Percentiles rank a stretch among this genome's conserved stretches.
These are phyloP conservation scores for Rhizomys pruinosus DNA, from an alignment of 2,113 vertebrate species.

Conservation along the genomic window DNA sequence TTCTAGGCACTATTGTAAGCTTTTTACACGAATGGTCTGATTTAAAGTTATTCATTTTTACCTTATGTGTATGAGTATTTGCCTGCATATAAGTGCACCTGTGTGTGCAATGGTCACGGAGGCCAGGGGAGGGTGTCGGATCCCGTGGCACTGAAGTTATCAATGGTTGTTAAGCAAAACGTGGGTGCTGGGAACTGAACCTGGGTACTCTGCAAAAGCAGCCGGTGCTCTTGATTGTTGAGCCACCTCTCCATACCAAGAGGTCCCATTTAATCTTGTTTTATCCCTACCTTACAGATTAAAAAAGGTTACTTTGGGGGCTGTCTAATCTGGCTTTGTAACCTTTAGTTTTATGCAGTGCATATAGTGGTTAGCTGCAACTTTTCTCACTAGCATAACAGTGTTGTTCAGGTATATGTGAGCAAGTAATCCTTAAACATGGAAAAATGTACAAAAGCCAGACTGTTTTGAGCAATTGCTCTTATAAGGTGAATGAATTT, in stretches of 20 bases:
- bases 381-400: not conserved
- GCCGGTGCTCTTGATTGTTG: no score
- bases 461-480: not conserved
- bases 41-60: not conserved
- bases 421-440: not conserved
- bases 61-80: no score
- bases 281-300: not conserved
- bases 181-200: no score
- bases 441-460: not conserved
- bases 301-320: no score
- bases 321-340: no score
- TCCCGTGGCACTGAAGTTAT: no score
- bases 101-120: no score
- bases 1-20: conserved; percentile 3
- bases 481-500: not conserved
- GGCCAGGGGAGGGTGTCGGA: no score
- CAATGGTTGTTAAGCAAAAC: no score
- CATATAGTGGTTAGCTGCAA: not conserved
- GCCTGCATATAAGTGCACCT: no score
- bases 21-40: not conserved
- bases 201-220: no score
- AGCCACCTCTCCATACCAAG: not conserved
- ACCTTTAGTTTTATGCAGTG: not conserved
- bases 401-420: not conserved
- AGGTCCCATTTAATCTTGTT: conserved; percentile 5